Evolutionary conservation across 2,113 vertebrate genomes (phyloP).

Genomic region (Zosterops pallidus): DNA sequence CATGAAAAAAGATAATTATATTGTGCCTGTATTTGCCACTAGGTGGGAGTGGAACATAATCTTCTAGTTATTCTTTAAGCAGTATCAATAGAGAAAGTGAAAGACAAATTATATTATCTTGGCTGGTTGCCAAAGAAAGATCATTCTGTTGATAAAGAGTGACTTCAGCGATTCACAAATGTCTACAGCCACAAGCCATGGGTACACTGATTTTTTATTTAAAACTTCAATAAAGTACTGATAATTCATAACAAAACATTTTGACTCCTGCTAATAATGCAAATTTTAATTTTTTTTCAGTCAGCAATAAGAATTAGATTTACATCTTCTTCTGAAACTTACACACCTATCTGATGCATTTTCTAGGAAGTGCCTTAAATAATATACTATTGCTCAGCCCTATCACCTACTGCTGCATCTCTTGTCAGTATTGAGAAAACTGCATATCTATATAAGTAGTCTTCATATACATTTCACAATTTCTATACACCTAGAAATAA

Average conservation of each 20-base stretch:
- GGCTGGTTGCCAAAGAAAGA: not conserved
- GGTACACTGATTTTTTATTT: not conserved
- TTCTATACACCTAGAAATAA: not conserved
- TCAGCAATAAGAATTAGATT: not conserved
- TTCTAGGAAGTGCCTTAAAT: not conserved
- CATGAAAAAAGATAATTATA: not conserved
- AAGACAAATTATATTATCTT: not conserved
- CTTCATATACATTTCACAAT: not conserved
- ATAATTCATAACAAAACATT: not conserved
- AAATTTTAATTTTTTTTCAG: not conserved
- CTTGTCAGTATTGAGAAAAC: not conserved
- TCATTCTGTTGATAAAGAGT: not conserved
- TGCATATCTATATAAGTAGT: not conserved
- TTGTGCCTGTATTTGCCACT: not conserved
- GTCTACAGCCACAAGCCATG: not conserved
- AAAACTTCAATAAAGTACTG: not conserved
- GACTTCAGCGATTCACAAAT: not conserved
- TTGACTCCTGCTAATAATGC: not conserved
- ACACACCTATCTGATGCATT: not conserved
- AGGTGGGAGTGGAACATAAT: slow-evolving; percentile 64
- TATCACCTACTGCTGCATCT: not conserved
- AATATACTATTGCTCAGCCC: not conserved
- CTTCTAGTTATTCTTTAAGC: not conserved
- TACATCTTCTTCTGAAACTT: not conserved
- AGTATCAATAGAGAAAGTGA: not conserved